Evolutionary conservation across 2,888 invertebrate species (phyloP).

Genomic region (Agrochola macilenta): DNA sequence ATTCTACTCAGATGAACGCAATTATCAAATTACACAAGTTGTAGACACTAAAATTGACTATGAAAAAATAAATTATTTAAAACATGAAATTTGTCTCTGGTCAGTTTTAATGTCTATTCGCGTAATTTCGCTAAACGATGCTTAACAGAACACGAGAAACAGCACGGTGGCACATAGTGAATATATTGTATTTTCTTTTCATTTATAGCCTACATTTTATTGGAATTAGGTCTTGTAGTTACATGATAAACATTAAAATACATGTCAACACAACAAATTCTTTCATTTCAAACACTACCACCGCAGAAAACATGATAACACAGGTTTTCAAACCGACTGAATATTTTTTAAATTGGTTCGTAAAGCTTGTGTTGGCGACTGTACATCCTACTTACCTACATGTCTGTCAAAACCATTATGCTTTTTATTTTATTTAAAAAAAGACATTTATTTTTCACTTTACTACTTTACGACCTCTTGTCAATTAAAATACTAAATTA

Average conservation of each 20-base stretch:
- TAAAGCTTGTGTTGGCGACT: slow-evolving; percentile 68
- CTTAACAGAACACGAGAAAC: slow-evolving; percentile 78
- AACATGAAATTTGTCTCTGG: slow-evolving; percentile 15
- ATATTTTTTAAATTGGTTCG: slow-evolving; percentile 35
- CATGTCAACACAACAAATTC: slow-evolving; percentile 89
- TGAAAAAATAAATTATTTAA: slow-evolving; percentile 17
- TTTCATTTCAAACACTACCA: slow-evolving; percentile 86
- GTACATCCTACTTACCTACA: slow-evolving; percentile 66
- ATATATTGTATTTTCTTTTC: slow-evolving; percentile 78
- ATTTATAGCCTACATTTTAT: slow-evolving; percentile 79
- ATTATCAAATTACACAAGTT: slow-evolving; percentile 61
- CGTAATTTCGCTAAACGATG: slow-evolving; percentile 70
- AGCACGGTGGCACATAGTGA: slow-evolving; percentile 79
- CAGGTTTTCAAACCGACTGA: slow-evolving; percentile 46
- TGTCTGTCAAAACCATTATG: slow-evolving; percentile 33
- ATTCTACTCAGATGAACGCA: slow-evolving; percentile 68
- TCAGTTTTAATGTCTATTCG: slow-evolving; percentile 72
- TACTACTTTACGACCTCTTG: slow-evolving; percentile 24
- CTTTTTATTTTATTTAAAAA: slow-evolving; percentile 27
- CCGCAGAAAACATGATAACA: slow-evolving; percentile 58
- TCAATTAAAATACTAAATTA: slow-evolving; percentile 44
- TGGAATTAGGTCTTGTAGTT: slow-evolving; percentile 87
- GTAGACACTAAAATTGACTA: slow-evolving; percentile 64
- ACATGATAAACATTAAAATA: slow-evolving; percentile 89
- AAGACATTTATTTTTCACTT: slow-evolving; percentile 19